These are phyloP conservation scores for Clavelina lepadiformis DNA, from an alignment of 23 tunicate genomes.

Conservation along the genomic window DNA sequence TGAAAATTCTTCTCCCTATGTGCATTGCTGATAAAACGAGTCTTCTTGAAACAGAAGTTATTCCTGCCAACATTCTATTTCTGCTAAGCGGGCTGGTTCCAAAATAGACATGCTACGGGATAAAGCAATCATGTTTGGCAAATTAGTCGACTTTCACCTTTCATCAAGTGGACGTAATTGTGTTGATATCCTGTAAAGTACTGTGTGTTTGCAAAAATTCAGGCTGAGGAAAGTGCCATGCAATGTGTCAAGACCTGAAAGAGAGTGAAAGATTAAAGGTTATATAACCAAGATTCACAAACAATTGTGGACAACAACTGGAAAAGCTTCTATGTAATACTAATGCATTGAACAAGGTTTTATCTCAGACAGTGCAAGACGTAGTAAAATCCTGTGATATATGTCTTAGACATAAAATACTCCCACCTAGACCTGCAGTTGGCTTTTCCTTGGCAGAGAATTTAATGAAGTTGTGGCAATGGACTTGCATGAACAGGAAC, in stretches of 20 bases:
- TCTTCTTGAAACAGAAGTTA: neutral
- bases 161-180: slow-evolving; percentile 20
- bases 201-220: no score
- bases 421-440: slow-evolving; percentile 11
- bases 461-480: slow-evolving; percentile 4
- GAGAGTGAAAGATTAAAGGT: no score
- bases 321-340: no score
- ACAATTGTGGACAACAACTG: no score
- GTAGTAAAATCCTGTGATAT: slow-evolving; percentile 1
- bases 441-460: slow-evolving; percentile 6
- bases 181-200: no score
- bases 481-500: no score
- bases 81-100: neutral
- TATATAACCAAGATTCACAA: no score
- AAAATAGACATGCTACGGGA: slow-evolving; percentile 7
- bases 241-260: no score
- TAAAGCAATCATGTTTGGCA: slow-evolving; percentile 16
- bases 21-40: slow-evolving; percentile 1
- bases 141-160: slow-evolving; percentile 1
- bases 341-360: neutral
- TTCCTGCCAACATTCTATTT: neutral
- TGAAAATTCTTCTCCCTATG: neutral
- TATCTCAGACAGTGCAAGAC: neutral
- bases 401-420: neutral
- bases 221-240: no score